Percentiles rank a stretch among this genome's conserved stretches.
Evolutionary conservation across 2,888 invertebrate species (phyloP).

Genomic region (Scaptomyza caliginosa): DNA sequence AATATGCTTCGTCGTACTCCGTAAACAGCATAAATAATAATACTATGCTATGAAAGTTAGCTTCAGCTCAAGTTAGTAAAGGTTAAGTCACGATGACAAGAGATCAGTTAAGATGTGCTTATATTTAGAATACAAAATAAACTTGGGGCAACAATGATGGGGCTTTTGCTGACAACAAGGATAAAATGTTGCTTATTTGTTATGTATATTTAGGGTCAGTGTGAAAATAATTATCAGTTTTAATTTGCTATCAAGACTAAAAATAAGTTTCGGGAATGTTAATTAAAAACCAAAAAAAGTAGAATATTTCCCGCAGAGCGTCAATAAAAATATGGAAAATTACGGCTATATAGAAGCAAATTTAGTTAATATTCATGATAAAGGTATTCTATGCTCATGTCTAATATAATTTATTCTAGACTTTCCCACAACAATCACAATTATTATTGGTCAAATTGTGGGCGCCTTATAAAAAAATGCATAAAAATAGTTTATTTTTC

Average conservation of each 20-base stretch:
- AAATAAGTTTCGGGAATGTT: no score
- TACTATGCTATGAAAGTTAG: constrained; percentile 15
- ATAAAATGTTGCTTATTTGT: background rate
- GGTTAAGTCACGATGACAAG: constrained; percentile 61
- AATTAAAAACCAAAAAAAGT: no score
- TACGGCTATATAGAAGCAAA: background rate
- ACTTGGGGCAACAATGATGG: background rate
- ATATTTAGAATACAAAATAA: constrained; percentile 4
- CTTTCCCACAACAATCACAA: constrained; percentile 20
- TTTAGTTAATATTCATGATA: background rate
- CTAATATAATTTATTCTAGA: constrained; percentile 1
- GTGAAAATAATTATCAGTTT: background rate
- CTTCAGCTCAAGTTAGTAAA: constrained; percentile 27
- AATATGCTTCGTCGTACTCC: background rate
- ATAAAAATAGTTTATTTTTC: constrained; percentile 27
- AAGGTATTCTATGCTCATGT: background rate
- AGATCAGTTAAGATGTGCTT: constrained; percentile 40
- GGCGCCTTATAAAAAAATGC: constrained; percentile 41
- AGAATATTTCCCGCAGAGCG: background rate
- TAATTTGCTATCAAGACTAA: no score
- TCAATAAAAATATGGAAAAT: background rate
- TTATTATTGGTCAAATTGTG: constrained; percentile 28
- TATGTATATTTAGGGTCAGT: background rate
- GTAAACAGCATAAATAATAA: background rate
- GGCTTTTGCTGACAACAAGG: constrained; percentile 20